These are phyloP conservation scores for Psammodynastes pulverulentus DNA, from an alignment of 2,113 vertebrate genomes.

Conservation along the genomic window DNA sequence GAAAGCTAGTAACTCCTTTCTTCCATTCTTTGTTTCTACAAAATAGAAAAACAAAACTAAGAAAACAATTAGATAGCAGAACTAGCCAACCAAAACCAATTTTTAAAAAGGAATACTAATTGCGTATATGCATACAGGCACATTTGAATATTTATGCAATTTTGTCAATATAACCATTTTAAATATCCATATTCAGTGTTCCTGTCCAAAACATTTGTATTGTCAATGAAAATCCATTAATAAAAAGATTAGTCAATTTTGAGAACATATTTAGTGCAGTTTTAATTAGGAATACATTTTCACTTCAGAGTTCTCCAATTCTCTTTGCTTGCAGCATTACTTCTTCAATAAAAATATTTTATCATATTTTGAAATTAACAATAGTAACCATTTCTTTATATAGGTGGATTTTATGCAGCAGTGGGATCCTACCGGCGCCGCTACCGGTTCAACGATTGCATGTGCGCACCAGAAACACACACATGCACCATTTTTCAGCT, in stretches of 20 bases:
- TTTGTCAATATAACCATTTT: neutral
- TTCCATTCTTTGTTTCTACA: neutral
- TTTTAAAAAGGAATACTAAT: neutral
- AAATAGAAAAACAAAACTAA: neutral
- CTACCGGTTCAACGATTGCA: too few relatives aligned
- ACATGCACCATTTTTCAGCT: too few relatives aligned
- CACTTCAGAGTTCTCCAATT: neutral
- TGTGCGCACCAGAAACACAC: too few relatives aligned
- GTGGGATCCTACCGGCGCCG: too few relatives aligned
- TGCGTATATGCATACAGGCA: neutral
- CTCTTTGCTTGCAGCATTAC: neutral
- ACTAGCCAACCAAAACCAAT: neutral
- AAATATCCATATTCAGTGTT: neutral
- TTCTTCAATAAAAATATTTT: neutral
- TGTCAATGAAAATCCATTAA: neutral
- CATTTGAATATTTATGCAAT: neutral
- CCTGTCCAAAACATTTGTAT: neutral
- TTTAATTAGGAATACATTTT: neutral
- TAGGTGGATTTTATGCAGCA: neutral
- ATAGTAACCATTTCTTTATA: neutral
- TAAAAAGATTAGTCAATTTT: neutral
- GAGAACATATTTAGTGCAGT: neutral
- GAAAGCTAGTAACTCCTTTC: neutral
- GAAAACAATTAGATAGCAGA: neutral
- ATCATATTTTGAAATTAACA: neutral